phyloP scores from a whole-genome alignment of 2,888 invertebrate species.

The Amiota minor region DNA sequence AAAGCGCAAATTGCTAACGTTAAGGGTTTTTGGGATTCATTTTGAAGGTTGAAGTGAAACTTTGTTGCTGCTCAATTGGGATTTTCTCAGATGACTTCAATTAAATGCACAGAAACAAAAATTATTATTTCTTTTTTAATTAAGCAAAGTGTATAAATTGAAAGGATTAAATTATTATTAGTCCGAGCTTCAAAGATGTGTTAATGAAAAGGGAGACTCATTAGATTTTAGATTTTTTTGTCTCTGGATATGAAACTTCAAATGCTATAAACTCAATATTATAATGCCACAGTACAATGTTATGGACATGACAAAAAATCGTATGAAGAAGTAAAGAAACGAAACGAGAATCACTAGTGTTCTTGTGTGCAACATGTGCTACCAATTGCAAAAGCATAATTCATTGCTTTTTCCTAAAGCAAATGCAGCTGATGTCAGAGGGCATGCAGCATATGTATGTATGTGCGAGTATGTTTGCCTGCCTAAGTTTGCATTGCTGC shows the following conservation, averaged over 20 bases:
- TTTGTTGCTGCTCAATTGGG: no score
- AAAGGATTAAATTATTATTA: no score
- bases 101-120: no score
- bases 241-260: no score
- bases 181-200: no score
- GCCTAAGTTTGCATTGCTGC: not conserved
- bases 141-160: no score
- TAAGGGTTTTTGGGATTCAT: conserved; percentile 2
- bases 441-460: not conserved
- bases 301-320: not conserved
- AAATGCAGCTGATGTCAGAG: not conserved
- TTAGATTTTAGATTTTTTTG: no score
- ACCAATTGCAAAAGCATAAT: not conserved
- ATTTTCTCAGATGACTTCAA: no score
- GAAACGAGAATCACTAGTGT: no score
- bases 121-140: no score
- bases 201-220: no score
- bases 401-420: not conserved
- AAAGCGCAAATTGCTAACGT: conserved; percentile 8
- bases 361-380: not conserved
- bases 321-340: not conserved
- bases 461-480: not conserved
- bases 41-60: not conserved
- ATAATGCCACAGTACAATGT: not conserved
- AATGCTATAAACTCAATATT: no score